These are phyloP conservation scores for Chloroclystis v-ata DNA, from an alignment of 2,888 invertebrate genomes.

Conservation along the genomic window DNA sequence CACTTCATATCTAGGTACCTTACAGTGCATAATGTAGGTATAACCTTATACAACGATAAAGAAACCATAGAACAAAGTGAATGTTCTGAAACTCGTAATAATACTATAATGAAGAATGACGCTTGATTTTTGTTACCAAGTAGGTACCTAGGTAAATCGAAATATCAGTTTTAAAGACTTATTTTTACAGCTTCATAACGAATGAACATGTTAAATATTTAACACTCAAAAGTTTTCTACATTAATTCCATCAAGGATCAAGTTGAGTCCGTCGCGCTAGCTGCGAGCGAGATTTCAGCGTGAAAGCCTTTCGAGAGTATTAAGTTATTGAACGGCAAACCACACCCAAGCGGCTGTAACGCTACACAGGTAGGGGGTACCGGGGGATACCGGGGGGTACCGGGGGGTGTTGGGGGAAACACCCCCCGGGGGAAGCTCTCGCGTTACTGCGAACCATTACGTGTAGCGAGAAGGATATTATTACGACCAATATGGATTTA, in stretches of 20 bases:
- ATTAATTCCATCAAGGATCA: constrained; percentile 40
- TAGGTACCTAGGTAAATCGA: no score
- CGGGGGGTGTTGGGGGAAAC: constrained; percentile 28
- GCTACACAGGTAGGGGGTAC: constrained; percentile 57
- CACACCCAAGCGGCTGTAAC: constrained; percentile 75
- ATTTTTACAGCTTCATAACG: no score
- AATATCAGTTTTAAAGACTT: no score
- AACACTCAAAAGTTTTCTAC: neutral
- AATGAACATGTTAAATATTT: no score
- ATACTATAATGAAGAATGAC: no score
- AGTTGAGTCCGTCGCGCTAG: constrained; percentile 36
- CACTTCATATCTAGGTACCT: no score
- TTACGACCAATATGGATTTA: constrained; percentile 25
- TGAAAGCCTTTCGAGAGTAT: constrained; percentile 78
- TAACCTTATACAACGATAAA: no score
- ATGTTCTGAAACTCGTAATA: no score
- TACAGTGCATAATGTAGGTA: no score
- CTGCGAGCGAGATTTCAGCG: constrained; percentile 71
- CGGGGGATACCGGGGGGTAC: constrained; percentile 29
- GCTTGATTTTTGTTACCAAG: no score
- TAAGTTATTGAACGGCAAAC: constrained; percentile 79
- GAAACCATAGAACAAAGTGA: no score
- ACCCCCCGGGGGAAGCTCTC: constrained; percentile 27
- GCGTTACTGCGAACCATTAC: constrained; percentile 56
- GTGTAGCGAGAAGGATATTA: constrained; percentile 49